phyloP scores from a whole-genome alignment of 2,888 invertebrate genomes.

The Ectemnius continuus region DNA sequence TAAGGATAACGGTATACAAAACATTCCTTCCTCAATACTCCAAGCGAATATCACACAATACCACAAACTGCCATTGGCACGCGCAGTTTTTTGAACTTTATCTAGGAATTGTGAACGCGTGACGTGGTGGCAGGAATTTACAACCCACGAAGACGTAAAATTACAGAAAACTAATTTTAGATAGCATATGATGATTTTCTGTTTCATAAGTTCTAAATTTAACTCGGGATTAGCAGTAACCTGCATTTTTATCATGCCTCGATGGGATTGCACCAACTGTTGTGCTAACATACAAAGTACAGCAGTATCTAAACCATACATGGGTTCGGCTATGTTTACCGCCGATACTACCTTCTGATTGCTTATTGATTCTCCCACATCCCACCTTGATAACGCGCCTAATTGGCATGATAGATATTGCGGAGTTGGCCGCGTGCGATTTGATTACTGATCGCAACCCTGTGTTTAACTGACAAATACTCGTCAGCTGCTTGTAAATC shows the following conservation, averaged over 20 bases:
- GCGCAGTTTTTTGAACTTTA: too few relatives aligned
- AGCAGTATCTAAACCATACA: slow-evolving; percentile 70
- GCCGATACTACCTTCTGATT: slow-evolving; percentile 44
- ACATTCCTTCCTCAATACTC: slow-evolving; percentile 5
- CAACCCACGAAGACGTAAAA: too few relatives aligned
- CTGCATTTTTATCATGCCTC: slow-evolving; percentile 32
- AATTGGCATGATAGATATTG: too few relatives aligned
- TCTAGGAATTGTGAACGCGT: too few relatives aligned
- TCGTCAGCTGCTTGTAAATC: not conserved
- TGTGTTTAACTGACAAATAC: too few relatives aligned
- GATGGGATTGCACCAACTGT: slow-evolving; percentile 32
- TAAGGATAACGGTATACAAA: slow-evolving; percentile 6
- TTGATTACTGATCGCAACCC: too few relatives aligned
- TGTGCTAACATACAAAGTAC: slow-evolving; percentile 37
- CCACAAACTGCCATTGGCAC: not conserved
- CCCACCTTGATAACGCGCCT: not conserved
- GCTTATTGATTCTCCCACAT: slow-evolving; percentile 22
- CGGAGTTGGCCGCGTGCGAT: too few relatives aligned
- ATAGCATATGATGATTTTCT: too few relatives aligned
- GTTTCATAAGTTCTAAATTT: too few relatives aligned
- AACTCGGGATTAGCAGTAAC: too few relatives aligned
- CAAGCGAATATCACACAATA: not conserved
- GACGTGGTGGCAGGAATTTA: too few relatives aligned
- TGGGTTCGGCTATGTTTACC: slow-evolving; percentile 70
- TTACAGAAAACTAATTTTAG: too few relatives aligned